These are phyloP conservation scores for Vidua macroura DNA, from an alignment of 2,113 vertebrate genomes.

Conservation along the genomic window DNA sequence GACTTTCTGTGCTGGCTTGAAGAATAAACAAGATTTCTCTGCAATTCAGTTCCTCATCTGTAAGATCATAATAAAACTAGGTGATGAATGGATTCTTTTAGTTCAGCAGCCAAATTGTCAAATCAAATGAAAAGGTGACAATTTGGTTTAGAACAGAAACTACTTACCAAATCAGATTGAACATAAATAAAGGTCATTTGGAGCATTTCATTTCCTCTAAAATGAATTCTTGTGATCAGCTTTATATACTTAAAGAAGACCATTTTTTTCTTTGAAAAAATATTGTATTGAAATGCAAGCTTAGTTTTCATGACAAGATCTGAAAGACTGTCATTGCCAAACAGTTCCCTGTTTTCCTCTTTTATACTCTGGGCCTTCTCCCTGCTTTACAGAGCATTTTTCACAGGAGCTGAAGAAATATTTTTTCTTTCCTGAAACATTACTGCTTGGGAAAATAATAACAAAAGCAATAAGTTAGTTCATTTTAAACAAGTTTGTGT, in stretches of 20 bases:
- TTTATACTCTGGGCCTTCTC: background rate
- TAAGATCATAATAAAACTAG: background rate
- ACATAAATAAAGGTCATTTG: background rate
- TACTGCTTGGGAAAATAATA: background rate
- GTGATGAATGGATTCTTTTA: background rate
- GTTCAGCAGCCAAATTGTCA: constrained; percentile 1
- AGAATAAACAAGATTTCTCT: background rate
- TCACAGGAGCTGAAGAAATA: background rate
- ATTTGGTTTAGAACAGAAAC: background rate
- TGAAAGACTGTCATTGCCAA: background rate
- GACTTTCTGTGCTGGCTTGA: background rate
- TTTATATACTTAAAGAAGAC: background rate
- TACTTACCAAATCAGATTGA: background rate
- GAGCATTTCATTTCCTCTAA: background rate
- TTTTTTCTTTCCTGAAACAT: background rate
- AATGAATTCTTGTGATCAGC: background rate
- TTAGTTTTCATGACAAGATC: background rate
- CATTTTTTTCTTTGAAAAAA: background rate
- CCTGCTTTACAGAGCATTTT: background rate
- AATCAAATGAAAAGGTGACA: background rate
- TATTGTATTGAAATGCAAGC: background rate
- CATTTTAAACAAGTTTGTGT: background rate
- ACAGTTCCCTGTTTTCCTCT: background rate
- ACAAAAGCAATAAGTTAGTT: background rate
- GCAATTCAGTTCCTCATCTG: background rate